Evolutionary conservation across 1,140 invertebrate genomes (phyloP).

Genomic region (Odontomachus brunneus): DNA sequence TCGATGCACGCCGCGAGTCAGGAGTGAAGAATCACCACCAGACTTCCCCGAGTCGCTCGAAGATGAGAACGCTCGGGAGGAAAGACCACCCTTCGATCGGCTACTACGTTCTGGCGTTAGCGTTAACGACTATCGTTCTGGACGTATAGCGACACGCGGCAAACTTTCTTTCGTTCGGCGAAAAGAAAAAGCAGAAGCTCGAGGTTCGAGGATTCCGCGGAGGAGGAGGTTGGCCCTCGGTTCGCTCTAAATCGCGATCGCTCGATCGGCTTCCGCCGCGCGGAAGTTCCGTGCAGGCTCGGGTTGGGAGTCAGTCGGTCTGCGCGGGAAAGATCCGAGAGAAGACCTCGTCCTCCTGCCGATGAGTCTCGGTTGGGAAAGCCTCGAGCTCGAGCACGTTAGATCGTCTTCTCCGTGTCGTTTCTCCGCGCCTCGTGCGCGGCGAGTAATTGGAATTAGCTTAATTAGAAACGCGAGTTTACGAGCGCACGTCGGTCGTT

Average conservation of each 20-base stretch:
- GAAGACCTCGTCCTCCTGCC: too few species aligned
- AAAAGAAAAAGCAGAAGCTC: not conserved
- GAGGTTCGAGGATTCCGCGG: not conserved
- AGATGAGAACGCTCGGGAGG: conserved; percentile 21
- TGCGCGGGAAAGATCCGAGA: too few species aligned
- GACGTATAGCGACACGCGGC: not conserved
- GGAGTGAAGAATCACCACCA: conserved; percentile 51
- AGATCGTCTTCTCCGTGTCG: not conserved
- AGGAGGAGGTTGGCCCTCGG: not conserved
- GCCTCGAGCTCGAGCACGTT: too few species aligned
- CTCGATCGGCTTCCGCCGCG: too few species aligned
- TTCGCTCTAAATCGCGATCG: too few species aligned
- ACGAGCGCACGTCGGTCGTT: conserved; percentile 49
- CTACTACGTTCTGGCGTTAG: conserved; percentile 30
- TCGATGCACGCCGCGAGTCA: not conserved
- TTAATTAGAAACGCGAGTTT: conserved; percentile 58
- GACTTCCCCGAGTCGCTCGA: conserved; percentile 27
- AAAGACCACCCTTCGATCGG: conserved; percentile 37
- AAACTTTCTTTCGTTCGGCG: conserved; percentile 18
- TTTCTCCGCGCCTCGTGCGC: not conserved
- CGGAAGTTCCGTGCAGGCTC: too few species aligned
- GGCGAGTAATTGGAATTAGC: conserved; percentile 17
- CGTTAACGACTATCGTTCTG: conserved; percentile 10
- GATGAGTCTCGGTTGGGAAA: too few species aligned
- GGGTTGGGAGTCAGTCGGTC: too few species aligned